These are phyloP conservation scores for Julus scandinavius DNA, from an alignment of 2,888 invertebrate species.

Conservation along the genomic window DNA sequence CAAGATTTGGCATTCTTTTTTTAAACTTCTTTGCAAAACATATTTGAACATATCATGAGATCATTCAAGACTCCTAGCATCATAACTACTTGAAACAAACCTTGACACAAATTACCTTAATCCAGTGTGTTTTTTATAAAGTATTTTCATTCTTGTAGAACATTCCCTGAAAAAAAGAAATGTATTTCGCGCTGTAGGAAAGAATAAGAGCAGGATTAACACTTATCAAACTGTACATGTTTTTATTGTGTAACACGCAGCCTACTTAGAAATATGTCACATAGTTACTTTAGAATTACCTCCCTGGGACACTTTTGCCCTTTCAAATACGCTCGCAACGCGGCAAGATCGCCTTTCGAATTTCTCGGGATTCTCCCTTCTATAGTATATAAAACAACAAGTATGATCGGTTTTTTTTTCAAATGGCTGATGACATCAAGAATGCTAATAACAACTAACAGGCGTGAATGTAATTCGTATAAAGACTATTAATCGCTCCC, in stretches of 20 bases:
- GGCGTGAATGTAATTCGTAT: slow-evolving; percentile 49
- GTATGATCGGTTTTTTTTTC: slow-evolving; percentile 49
- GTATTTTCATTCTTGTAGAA: background rate
- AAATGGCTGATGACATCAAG: slow-evolving; percentile 52
- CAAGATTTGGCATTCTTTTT: background rate
- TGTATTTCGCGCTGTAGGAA: background rate
- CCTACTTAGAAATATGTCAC: slow-evolving; percentile 46
- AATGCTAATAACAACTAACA: slow-evolving; percentile 52
- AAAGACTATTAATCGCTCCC: slow-evolving; percentile 48
- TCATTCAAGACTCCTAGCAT: background rate
- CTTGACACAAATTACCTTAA: background rate
- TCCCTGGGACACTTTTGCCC: slow-evolving; percentile 51
- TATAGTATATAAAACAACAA: slow-evolving; percentile 51
- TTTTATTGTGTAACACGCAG: slow-evolving; percentile 46
- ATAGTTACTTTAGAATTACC: slow-evolving; percentile 48
- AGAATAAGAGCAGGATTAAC: slow-evolving; percentile 2
- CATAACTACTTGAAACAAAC: background rate
- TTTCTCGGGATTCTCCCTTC: slow-evolving; percentile 46
- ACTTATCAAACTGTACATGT: slow-evolving; percentile 46
- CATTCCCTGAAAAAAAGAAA: background rate
- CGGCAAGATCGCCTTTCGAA: slow-evolving; percentile 29
- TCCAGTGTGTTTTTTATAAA: background rate
- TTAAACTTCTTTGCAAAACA: background rate
- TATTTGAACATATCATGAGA: background rate
- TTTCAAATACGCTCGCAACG: slow-evolving; percentile 45